Percentiles rank a stretch among this genome's conserved stretches.
Evolutionary conservation across 2,113 vertebrate species (phyloP).

Genomic region (Dunckerocampus dactyliophorus): DNA sequence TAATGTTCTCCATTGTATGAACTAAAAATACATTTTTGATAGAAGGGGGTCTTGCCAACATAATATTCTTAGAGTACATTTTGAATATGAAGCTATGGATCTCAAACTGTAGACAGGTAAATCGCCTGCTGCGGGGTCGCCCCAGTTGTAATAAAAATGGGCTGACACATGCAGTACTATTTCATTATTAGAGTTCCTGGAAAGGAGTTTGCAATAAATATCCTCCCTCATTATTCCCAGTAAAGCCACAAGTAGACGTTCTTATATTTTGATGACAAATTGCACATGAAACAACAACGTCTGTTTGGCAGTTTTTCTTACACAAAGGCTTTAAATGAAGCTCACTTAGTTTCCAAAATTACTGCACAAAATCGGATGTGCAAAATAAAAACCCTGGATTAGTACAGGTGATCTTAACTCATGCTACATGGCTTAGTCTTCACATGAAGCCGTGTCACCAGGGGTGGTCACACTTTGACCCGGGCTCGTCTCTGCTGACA

Average conservation of each 20-base stretch:
- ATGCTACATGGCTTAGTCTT: conserved; percentile 7
- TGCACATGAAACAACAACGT: not conserved
- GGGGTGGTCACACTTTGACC: conserved; percentile 67
- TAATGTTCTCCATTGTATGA: not conserved
- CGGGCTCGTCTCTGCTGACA: conserved; percentile 64
- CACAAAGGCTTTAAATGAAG: not conserved
- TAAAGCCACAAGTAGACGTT: not conserved
- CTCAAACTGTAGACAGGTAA: not conserved
- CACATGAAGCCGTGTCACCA: conserved; percentile 30
- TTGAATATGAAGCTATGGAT: not conserved
- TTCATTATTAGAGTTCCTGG: not conserved
- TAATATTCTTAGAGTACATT: not conserved
- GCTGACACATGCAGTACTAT: not conserved
- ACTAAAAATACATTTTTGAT: not conserved
- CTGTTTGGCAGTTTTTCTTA: not conserved
- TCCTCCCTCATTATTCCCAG: not conserved
- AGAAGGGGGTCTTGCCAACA: not conserved
- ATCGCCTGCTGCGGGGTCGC: not conserved
- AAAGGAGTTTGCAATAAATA: not conserved
- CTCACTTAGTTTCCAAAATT: not conserved
- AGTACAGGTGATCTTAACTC: not conserved
- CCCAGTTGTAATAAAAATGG: not conserved
- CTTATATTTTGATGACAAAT: not conserved
- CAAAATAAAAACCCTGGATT: not conserved
- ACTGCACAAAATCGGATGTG: too few relatives aligned